phyloP scores from a whole-genome alignment of 2,113 vertebrate species.

The Cercopithecus mona region DNA sequence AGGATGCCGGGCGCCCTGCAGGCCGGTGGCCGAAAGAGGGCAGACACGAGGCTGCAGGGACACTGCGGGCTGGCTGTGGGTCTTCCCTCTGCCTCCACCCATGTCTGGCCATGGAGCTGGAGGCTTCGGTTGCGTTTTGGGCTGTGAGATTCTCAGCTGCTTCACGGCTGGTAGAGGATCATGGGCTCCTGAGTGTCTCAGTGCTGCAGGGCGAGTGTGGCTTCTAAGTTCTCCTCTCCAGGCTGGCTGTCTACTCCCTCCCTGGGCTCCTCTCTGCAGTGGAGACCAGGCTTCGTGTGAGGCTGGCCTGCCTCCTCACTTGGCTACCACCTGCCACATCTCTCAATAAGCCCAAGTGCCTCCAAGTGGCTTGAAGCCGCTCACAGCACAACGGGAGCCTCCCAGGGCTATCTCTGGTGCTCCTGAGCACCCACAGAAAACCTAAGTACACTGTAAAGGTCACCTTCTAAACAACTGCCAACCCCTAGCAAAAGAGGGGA shows the following conservation, averaged over 20 bases:
- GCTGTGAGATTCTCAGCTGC: background rate
- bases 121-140: background rate
- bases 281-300: background rate
- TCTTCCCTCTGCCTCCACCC: background rate
- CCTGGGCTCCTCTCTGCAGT: background rate
- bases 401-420: too few relatives aligned
- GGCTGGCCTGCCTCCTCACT: background rate
- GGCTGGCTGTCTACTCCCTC: background rate
- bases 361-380: background rate
- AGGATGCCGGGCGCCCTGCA: background rate
- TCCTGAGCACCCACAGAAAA: background rate
- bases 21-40: background rate
- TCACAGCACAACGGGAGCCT: background rate
- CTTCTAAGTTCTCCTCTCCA: background rate
- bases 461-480: background rate
- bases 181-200: background rate
- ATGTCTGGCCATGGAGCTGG: background rate
- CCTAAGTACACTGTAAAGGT: background rate
- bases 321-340: background rate
- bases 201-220: background rate
- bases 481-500: background rate
- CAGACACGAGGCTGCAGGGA: background rate
- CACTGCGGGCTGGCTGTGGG: background rate
- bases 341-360: background rate
- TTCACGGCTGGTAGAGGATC: background rate